Conservation (phyloP, 1,140 invertebrate genomes). For the Hestina assimilis region DNA sequence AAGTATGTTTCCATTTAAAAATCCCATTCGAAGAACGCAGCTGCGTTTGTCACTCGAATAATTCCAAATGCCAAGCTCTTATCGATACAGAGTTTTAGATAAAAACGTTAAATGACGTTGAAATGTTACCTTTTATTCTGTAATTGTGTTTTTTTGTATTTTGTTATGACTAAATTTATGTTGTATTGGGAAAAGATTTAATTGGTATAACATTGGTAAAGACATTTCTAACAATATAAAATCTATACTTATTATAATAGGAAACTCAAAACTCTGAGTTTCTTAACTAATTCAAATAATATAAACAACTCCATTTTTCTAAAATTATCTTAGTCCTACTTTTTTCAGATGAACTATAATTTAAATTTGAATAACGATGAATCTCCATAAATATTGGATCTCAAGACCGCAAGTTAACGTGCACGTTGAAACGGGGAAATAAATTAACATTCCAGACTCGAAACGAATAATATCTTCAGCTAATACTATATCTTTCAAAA, state of each 20-base stretch:
- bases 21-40: constrained; percentile 27
- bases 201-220: too few relatives aligned
- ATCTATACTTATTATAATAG: too few relatives aligned
- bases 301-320: too few relatives aligned
- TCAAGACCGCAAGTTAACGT: background rate
- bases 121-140: background rate
- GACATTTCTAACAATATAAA: too few relatives aligned
- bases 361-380: background rate
- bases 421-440: background rate
- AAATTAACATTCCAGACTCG: constrained; percentile 21
- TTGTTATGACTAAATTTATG: background rate
- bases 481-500: constrained; percentile 21
- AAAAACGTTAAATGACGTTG: constrained; percentile 12
- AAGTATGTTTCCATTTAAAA: constrained; percentile 64
- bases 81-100: constrained; percentile 20
- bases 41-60: constrained; percentile 31
- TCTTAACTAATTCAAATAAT: too few relatives aligned
- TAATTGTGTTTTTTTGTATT: background rate
- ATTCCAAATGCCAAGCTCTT: constrained; percentile 21
- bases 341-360: too few relatives aligned
- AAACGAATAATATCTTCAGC: constrained; percentile 23
- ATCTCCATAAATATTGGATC: background rate
- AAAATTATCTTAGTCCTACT: too few relatives aligned
- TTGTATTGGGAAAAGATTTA: background rate
- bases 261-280: too few relatives aligned